Percentiles rank a stretch among this genome's conserved stretches.
Conservation (phyloP, 53 echinoderm and acorn worm genomes). For the Paracentrotus lividus region DNA sequence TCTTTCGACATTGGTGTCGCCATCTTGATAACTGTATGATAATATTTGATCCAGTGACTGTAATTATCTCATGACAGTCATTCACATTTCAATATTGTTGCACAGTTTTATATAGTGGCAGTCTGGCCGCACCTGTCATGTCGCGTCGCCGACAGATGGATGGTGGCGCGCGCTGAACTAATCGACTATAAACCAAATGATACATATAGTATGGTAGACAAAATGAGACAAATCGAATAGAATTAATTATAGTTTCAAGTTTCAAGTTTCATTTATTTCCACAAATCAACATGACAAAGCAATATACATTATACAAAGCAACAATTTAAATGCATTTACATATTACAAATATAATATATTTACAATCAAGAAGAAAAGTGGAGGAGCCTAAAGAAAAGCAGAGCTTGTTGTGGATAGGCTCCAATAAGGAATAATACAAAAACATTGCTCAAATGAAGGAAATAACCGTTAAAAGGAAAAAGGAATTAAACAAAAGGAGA, state of each 20-base stretch:
- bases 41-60: not conserved
- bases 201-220: not conserved
- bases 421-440: too few relatives aligned
- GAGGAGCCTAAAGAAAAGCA: too few relatives aligned
- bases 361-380: too few relatives aligned
- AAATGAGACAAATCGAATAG: not conserved
- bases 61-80: not conserved
- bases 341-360: too few relatives aligned
- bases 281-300: too few relatives aligned
- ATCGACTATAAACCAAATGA: not conserved
- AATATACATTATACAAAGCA: too few relatives aligned
- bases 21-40: not conserved
- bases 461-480: too few relatives aligned
- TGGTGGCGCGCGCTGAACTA: not conserved
- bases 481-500: too few relatives aligned
- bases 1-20: slow-evolving; percentile 54
- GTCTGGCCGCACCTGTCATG: not conserved
- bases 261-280: too few relatives aligned
- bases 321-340: too few relatives aligned
- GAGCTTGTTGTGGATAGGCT: too few relatives aligned
- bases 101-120: not conserved
- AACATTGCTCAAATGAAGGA: too few relatives aligned
- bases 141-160: not conserved
- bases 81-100: not conserved
- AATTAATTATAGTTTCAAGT: not conserved